Evolutionary conservation across 2,888 invertebrate genomes (phyloP), one percentile per base, ranked within the genome.

Genomic region (Eurytoma adleriae): DNA sequence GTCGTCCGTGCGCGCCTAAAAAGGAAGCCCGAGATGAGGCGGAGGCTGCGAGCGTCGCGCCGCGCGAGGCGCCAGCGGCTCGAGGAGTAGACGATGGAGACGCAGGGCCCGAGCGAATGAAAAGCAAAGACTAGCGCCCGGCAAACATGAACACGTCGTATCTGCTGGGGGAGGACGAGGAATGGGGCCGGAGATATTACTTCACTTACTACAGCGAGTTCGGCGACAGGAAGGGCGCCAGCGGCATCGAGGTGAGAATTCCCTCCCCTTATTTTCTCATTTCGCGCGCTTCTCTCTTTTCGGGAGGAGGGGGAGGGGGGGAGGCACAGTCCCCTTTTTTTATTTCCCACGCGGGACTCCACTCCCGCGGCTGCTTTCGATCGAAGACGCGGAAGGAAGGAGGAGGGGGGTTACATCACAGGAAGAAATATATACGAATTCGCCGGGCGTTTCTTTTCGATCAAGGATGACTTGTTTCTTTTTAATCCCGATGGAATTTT

Each of bases 151-250:
- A 92, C 87, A 91, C 92, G 1, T 93, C 93, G 20, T 93, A 93
- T 86, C 88, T 92, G 67, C 91, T 89, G 83, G 93, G 92, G 59
- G 88, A 91, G 80, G 92, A 93, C 86, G 90, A 91, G 78, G 92
- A 92, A 72, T 92, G 93, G 92, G 93, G 92, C 7, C 88, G 89
- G 56, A 89, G 93, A 82, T 93, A 92, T 86, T 93, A 92, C 86
- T 93, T 93, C 88, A 92, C 93, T 10, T 93, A 92, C 83, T 93
- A 92, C 89, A 92, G 92, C 78, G 91, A 93, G 85, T 92, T 93
- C 83, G 92, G 92, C 1, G 88, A 90, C 52, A 89, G 92, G 79
- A 87, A 87, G 52, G 85, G 87, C 50, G 86, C 90, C 16, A 89
- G 89, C 50, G 87, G 90, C 14, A 85, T 90, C 14, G 91, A 92